Conservation (phyloP, 2,888 invertebrate genomes). For the Ecliptopera silaceata region DNA sequence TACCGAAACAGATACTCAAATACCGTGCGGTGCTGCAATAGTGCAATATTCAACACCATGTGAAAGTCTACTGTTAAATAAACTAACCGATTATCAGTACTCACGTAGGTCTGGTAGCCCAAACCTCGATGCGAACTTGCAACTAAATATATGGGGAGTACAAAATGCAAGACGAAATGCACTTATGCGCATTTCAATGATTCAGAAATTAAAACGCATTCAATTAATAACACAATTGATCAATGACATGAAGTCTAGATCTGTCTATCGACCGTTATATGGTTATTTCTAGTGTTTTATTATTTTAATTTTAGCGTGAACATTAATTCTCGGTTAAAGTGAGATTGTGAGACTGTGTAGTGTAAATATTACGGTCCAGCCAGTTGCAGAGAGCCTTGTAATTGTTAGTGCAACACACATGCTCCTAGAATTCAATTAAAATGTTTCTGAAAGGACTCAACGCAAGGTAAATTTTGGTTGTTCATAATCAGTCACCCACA, state of each 20-base stretch:
- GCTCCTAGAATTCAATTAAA: conserved; percentile 14
- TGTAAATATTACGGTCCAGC: neutral
- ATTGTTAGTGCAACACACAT: neutral
- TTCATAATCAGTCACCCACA: conserved; percentile 58
- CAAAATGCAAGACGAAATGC: conserved; percentile 15
- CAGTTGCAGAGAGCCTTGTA: neutral
- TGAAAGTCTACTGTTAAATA: conserved; percentile 6
- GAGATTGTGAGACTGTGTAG: neutral
- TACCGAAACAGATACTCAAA: neutral
- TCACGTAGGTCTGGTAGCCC: conserved; percentile 7
- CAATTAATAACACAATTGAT: conserved; percentile 26
- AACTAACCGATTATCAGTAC: conserved; percentile 20
- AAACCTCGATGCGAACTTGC: conserved; percentile 21
- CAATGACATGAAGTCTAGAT: conserved; percentile 31
- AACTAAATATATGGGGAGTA: conserved; percentile 23
- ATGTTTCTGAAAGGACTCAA: conserved; percentile 23
- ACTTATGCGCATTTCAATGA: conserved; percentile 25
- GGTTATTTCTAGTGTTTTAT: neutral
- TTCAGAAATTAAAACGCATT: conserved; percentile 27
- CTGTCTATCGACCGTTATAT: conserved; percentile 31
- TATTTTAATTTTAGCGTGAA: neutral
- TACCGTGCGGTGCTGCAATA: conserved; percentile 11
- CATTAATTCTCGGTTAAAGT: neutral
- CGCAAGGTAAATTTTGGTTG: conserved; percentile 39
- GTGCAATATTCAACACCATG: conserved; percentile 7